Evolutionary conservation across 2,797 vertebrate species (phyloP), one percentile per base, ranked within the genome.

Genomic region (Meda fulgida): DNA sequence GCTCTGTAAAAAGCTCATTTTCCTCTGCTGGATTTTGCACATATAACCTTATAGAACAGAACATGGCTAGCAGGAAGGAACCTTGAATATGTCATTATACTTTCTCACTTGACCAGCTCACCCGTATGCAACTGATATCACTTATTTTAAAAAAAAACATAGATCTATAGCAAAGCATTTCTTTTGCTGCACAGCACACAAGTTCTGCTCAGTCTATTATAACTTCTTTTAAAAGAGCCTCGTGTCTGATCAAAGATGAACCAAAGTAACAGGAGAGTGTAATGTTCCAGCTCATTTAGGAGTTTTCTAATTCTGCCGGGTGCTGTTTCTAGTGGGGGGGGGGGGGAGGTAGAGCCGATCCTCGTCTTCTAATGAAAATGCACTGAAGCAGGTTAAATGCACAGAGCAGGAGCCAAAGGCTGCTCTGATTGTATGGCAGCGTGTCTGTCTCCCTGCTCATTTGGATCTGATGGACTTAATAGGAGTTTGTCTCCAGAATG

Each of bases 381-480:
- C 92, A 91, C 86, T 89, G 90, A 89, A 89, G 89, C 90, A 84
- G 89, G 85, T 84, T 92, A 92, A 93, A 91, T 87, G 89, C 89
- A 89, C 72, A 84, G 83, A 80, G 89, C 85, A 81, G 83, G 84
- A 87, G 89, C 89, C 83, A 85, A 90, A 89, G 89, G 86, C 86
- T 89, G 84, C 87, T 88, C 84, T 87, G 86, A 91, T 90, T 91
- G 88, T 87, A 84, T 84, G 79, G 85, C 80, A 67, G 84, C 60
- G 86, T 88, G 86, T 91, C 84, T 89, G 88, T 90, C 86, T 86
- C 80, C 87, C 89, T 80, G 83, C 91, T 92, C 88, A 92, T 92
- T 92, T 91, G 89, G 90, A 92, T 92, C 85, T 85, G 89, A 89
- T 89, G 89, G 89, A 91, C 89, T 92, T 92, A 87, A 91, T 86